phyloP scores from a whole-genome alignment of 2,888 invertebrate genomes.

The Ligdia adustata region DNA sequence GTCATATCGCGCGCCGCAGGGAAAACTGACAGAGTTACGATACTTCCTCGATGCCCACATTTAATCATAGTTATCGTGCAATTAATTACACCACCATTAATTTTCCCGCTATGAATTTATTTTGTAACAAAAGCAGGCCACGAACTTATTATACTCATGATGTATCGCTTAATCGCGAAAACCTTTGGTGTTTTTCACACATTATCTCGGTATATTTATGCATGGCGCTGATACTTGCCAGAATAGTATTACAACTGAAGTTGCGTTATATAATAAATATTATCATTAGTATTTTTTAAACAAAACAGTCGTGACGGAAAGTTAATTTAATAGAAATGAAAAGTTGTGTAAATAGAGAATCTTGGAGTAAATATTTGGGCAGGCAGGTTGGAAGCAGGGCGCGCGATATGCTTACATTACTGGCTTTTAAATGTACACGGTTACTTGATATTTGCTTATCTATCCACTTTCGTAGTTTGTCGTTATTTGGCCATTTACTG shows the following conservation, averaged over 20 bases:
- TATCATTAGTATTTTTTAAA: slow-evolving; percentile 32
- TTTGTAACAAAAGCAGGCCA: slow-evolving; percentile 3
- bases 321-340: slow-evolving; percentile 62
- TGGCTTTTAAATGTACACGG: slow-evolving; percentile 54
- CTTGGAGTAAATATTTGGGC: slow-evolving; percentile 63
- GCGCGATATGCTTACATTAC: slow-evolving; percentile 64
- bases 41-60: slow-evolving; percentile 41
- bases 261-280: slow-evolving; percentile 33
- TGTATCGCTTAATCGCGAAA: slow-evolving; percentile 3
- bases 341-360: slow-evolving; percentile 67
- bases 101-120: slow-evolving; percentile 7
- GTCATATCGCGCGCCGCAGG: slow-evolving; percentile 41
- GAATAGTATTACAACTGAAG: slow-evolving; percentile 14
- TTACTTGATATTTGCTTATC: slow-evolving; percentile 56
- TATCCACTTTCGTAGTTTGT: slow-evolving; percentile 48
- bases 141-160: slow-evolving; percentile 1
- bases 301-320: slow-evolving; percentile 51
- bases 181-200: slow-evolving; percentile 7
- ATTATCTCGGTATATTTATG: neutral
- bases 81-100: slow-evolving; percentile 18
- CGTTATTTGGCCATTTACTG: slow-evolving; percentile 23
- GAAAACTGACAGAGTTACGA: slow-evolving; percentile 46
- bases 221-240: slow-evolving; percentile 14
- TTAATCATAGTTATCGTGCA: slow-evolving; percentile 41
- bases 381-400: slow-evolving; percentile 39